Evolutionary conservation across 2,113 vertebrate genomes (phyloP).

Genomic region (Epinephelus fuscoguttatus): DNA sequence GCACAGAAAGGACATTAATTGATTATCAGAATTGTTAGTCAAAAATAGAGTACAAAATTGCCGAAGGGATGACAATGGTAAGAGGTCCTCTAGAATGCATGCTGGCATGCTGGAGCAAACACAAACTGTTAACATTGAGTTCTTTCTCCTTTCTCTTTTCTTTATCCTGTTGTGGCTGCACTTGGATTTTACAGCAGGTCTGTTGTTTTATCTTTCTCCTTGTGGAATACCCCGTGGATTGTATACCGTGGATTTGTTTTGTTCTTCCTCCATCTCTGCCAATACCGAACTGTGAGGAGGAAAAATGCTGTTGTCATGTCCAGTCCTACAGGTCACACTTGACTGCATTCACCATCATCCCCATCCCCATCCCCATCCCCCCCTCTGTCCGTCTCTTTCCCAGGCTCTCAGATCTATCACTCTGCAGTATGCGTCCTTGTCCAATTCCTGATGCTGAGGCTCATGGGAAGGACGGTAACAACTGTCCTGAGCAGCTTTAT

Average conservation of each 20-base stretch:
- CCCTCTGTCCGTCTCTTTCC: constrained; percentile 36
- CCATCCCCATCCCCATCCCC: neutral
- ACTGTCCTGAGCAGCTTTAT: constrained; percentile 89
- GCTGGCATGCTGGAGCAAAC: constrained; percentile 12
- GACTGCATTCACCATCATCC: constrained; percentile 43
- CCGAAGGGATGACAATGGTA: neutral
- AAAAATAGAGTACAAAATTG: neutral
- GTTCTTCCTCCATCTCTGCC: constrained; percentile 16
- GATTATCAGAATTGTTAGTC: neutral
- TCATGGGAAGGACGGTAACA: constrained; percentile 96
- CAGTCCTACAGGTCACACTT: constrained; percentile 46
- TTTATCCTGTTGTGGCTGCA: constrained; percentile 73
- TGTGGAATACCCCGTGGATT: constrained; percentile 9
- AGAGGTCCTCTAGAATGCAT: neutral
- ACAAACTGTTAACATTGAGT: constrained; percentile 43
- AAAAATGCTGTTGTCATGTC: constrained; percentile 44
- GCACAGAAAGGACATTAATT: neutral
- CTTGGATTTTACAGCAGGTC: constrained; percentile 81
- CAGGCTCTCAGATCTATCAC: constrained; percentile 92
- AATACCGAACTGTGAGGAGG: constrained; percentile 34
- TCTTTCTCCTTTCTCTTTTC: constrained; percentile 57
- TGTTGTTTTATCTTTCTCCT: constrained; percentile 70
- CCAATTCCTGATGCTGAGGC: constrained; percentile 96
- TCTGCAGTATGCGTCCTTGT: constrained; percentile 91
- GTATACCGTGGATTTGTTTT: constrained; percentile 30